Percentiles rank a stretch among this genome's conserved stretches.
Evolutionary conservation across 2,113 vertebrate species (phyloP).

Genomic region (Prionailurus viverrinus): DNA sequence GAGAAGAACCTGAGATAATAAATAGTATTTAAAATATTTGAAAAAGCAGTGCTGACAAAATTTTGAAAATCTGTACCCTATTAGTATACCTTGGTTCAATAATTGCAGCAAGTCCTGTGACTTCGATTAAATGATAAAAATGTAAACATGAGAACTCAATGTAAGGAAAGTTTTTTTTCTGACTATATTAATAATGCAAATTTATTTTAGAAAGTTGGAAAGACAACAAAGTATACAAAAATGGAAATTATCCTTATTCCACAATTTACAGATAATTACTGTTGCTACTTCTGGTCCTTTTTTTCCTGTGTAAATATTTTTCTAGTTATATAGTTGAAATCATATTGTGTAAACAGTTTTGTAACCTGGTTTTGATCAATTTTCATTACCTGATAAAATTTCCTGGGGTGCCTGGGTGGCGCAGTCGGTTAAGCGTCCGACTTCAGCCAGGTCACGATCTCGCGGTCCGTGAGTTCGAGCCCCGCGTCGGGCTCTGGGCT

Average conservation of each 20-base stretch:
- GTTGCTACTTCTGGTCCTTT: neutral
- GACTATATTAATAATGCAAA: neutral
- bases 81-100: neutral
- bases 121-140: slow-evolving; percentile 32
- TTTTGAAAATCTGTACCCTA: neutral
- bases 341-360: neutral
- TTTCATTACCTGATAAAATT: slow-evolving; percentile 38
- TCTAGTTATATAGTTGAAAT: slow-evolving; percentile 36
- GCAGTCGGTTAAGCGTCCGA: too few species aligned
- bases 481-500: too few species aligned
- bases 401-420: too few species aligned
- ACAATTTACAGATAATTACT: neutral
- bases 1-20: slow-evolving; percentile 27
- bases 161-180: neutral
- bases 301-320: neutral
- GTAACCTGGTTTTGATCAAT: neutral
- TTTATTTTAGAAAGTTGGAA: slow-evolving; percentile 40
- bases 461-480: too few species aligned
- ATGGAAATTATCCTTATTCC: neutral
- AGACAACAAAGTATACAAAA: neutral
- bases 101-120: neutral
- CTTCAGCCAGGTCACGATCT: too few species aligned
- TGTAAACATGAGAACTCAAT: neutral
- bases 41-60: neutral
- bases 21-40: slow-evolving; percentile 43